Conservation (phyloP, 2,797 vertebrate species). For the Tangara arthus region DNA sequence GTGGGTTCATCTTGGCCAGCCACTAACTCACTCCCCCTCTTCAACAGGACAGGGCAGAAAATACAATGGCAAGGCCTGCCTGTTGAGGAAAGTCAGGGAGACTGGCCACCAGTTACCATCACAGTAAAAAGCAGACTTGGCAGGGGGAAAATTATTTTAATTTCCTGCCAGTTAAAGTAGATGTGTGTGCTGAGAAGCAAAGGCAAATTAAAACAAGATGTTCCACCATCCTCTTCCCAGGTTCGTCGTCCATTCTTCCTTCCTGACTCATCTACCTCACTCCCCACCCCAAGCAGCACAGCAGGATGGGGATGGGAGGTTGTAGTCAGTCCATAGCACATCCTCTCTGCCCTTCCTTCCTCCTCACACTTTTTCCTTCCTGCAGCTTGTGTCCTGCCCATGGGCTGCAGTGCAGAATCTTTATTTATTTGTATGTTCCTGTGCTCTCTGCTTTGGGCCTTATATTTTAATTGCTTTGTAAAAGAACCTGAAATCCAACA, state of each 20-base stretch:
- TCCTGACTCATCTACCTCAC: background rate
- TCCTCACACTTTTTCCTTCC: background rate
- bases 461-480: background rate
- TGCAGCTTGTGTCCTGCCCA: background rate
- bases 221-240: background rate
- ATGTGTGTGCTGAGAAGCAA: background rate
- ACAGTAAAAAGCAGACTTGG: background rate
- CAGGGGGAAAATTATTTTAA: background rate
- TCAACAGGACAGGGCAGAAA: background rate
- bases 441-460: background rate
- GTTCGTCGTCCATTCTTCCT: background rate
- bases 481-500: background rate
- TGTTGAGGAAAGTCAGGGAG: background rate
- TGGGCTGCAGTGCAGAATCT: background rate
- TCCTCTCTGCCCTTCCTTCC: background rate
- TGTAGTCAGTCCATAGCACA: background rate
- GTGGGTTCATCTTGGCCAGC: background rate
- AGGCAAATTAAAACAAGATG: background rate
- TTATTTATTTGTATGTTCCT: background rate
- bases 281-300: accelerated
- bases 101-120: background rate
- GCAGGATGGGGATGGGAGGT: background rate
- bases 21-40: accelerated
- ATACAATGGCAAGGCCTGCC: accelerated
- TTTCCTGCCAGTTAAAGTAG: background rate